These are phyloP conservation scores for Colossoma macropomum DNA, from an alignment of 2,113 vertebrate species.

Conservation along the genomic window DNA sequence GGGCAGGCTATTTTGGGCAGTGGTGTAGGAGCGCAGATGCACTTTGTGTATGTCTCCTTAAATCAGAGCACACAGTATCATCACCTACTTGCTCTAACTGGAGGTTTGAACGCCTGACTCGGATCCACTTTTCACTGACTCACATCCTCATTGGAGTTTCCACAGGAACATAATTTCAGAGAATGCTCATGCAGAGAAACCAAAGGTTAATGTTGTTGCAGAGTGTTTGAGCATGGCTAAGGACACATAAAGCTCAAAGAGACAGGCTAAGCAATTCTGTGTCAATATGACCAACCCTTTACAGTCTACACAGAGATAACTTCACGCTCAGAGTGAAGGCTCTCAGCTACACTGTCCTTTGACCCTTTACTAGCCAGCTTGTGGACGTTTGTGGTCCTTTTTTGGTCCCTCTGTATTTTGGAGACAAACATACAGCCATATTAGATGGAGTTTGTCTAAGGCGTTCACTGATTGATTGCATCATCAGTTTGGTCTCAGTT, in stretches of 20 bases:
- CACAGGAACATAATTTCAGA: not conserved
- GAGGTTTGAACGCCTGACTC: not conserved
- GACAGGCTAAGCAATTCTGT: not conserved
- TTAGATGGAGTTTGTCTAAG: not conserved
- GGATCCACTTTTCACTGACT: not conserved
- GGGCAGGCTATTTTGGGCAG: conserved; percentile 23
- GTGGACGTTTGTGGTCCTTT: not conserved
- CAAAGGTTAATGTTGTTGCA: not conserved
- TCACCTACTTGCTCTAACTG: conserved; percentile 7
- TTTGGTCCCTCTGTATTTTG: not conserved
- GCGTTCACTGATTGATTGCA: not conserved
- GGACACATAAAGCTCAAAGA: not conserved
- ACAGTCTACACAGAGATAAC: conserved; percentile 1
- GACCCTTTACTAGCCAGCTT: not conserved
- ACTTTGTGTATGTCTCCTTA: not conserved
- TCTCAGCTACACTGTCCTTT: not conserved
- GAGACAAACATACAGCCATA: not conserved
- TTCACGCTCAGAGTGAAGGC: not conserved
- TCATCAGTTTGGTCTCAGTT: too few relatives aligned
- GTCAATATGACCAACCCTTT: not conserved
- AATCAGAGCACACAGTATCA: conserved; percentile 1
- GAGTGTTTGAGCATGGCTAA: not conserved
- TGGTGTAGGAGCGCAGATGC: not conserved
- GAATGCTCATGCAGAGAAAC: not conserved
- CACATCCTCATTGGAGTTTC: not conserved